Base-by-base conservation (phyloP, 2,113 vertebrate genomes). In the Semicossyphus pulcher region DNA sequence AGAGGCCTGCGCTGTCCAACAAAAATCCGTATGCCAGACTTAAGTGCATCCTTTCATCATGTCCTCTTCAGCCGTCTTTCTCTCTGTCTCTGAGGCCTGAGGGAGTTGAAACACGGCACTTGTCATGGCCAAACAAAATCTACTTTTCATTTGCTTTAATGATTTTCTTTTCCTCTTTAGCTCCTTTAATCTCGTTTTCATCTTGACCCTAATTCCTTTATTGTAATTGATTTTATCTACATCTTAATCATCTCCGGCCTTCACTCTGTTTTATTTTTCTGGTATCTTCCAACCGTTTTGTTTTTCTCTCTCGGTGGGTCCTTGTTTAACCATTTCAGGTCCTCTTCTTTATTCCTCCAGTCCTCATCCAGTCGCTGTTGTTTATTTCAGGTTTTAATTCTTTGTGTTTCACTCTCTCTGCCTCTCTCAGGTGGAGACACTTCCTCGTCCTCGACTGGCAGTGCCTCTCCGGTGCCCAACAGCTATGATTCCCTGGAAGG, bases 401-500 rank as follows among this genome's bases (percentile, higher is more conserved):
- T 60, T 31, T 58, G 15, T 59, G 20, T 66, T 57, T 62, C 16
- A 16, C 37, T 47, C 47, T 58, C 31, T 66, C 3, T 80, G n/a
- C 7, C 20, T 78, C 79, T 87, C 7, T 4, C 75, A 99, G 97
- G 96, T 34, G 93, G 95, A 32, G 97, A 97, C 85, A 96, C 95
- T n/a, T 98, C 97, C 3, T 97, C 97, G 49, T 96, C 96, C 60
- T 95, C 95, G 2, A 99, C 93, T 36, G 93, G 95, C 89, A 98
- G 96, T 42, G 96, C 96, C 10, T 98, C 97, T 56, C 96, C 97
- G 5, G 89, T 96, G 84, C 94, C 94, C 78, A 97, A 95, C 92
- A 97, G 94, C 85, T 99, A 96, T 0, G 98, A 99, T 61, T 95
- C 94, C 36, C 88, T 99, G 16, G 98, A 99, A 91, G 98, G 96